Percentiles rank a stretch among this genome's conserved stretches.
Evolutionary conservation across 2,888 invertebrate genomes (phyloP).

Genomic region (Morpho helenor): DNA sequence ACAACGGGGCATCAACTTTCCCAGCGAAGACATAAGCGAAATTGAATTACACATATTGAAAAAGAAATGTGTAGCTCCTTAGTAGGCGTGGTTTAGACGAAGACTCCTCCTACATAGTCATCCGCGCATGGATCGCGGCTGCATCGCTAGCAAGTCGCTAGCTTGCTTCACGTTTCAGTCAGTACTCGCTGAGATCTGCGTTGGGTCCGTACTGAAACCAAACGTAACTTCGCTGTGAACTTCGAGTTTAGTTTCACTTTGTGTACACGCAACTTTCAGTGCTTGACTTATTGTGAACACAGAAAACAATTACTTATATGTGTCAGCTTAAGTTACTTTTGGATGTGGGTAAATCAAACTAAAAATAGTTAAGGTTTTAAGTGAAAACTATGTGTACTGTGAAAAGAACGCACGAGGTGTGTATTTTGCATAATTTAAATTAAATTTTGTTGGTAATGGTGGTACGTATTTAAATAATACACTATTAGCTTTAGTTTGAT

Average conservation of each 20-base stretch:
- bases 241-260: conserved; percentile 45
- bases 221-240: conserved; percentile 49
- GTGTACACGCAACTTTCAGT: conserved; percentile 30
- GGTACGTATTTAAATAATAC: neutral
- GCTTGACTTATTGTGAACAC: neutral
- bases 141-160: conserved; percentile 52
- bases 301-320: neutral
- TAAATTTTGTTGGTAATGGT: conserved; percentile 3
- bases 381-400: conserved; percentile 55
- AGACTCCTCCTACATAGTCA: conserved; percentile 71
- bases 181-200: conserved; percentile 49
- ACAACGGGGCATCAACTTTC: conserved; percentile 79
- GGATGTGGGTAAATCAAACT: conserved; percentile 1
- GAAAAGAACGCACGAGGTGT: conserved; percentile 40
- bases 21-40: conserved; percentile 80
- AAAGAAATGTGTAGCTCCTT: conserved; percentile 79
- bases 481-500: too few relatives aligned
- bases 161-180: conserved; percentile 45
- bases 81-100: conserved; percentile 72
- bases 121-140: conserved; percentile 67
- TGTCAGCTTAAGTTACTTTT: neutral
- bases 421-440: neutral
- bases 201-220: conserved; percentile 45
- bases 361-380: conserved; percentile 33
- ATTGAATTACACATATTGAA: conserved; percentile 80